A percentile compares a stretch with the other conserved stretches of the same genome.
These are phyloP conservation scores for Oikopleura vanhoeffeni DNA, from an alignment of 23 tunicate genomes.

Conservation along the genomic window DNA sequence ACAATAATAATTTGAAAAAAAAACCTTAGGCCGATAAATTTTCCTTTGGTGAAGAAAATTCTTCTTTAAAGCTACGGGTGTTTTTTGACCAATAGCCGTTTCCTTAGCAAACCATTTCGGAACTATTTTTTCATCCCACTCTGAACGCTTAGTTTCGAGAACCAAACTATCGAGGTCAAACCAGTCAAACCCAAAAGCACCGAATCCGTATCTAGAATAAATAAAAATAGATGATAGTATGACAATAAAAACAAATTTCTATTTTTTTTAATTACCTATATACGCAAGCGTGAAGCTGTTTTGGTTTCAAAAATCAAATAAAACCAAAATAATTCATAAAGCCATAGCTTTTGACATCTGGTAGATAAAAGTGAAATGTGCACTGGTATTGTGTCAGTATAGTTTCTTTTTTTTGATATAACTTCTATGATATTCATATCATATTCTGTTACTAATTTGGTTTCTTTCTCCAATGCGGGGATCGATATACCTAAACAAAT, in stretches of 20 bases:
- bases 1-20: too few species aligned
- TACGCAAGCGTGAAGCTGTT: neutral
- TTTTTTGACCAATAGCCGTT: neutral
- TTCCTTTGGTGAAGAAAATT: neutral
- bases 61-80: neutral
- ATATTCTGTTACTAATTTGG: neutral
- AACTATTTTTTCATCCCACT: neutral
- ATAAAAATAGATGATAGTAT: too few species aligned
- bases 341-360: neutral
- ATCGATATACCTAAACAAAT: too few species aligned
- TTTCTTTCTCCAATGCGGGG: neutral
- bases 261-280: too few species aligned
- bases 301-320: neutral
- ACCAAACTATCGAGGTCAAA: neutral
- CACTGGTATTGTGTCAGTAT: neutral
- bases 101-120: constrained; percentile 5
- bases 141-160: neutral
- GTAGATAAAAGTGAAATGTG: neutral
- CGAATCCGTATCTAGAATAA: neutral
- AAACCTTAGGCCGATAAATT: neutral
- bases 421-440: neutral
- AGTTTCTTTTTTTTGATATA: neutral
- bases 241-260: too few species aligned
- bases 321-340: neutral
- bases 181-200: neutral